Percentiles rank a stretch among this genome's conserved stretches.
Evolutionary conservation across 2,797 vertebrate species (phyloP).

Genomic region (Spondyliosoma cantharus): DNA sequence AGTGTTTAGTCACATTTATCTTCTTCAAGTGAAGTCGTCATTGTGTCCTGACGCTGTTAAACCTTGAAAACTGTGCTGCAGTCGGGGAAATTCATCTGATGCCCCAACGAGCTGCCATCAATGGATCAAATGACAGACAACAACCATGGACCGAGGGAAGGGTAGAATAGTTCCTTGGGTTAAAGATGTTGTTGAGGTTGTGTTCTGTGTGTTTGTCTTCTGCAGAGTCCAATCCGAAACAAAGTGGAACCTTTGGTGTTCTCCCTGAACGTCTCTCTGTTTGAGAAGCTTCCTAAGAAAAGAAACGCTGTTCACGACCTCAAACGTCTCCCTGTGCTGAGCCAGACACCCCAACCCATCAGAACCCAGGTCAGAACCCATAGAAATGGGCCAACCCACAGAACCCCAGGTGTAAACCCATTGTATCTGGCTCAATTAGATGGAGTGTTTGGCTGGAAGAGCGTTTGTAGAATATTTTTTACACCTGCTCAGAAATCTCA

Average conservation of each 20-base stretch:
- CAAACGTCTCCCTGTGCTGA: conserved; percentile 63
- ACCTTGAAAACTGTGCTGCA: not conserved
- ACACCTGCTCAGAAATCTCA: no score
- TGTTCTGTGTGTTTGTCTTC: conserved; percentile 30
- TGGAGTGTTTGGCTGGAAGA: no score
- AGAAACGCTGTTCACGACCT: conserved; percentile 38
- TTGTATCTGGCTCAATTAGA: no score
- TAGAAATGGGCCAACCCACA: not conserved
- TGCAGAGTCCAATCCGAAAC: conserved; percentile 56
- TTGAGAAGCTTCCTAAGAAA: conserved; percentile 44
- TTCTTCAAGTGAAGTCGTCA: not conserved
- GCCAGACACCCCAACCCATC: conserved; percentile 36
- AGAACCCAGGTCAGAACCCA: conserved; percentile 62
- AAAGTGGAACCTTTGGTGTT: conserved; percentile 74
- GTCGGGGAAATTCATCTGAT: not conserved
- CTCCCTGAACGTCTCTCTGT: conserved; percentile 60
- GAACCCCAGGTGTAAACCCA: not conserved
- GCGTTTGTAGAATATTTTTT: no score
- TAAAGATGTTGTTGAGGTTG: not conserved
- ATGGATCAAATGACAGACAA: not conserved
- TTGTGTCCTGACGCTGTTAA: no score
- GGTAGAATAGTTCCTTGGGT: not conserved
- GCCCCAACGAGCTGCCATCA: not conserved
- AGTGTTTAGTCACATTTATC: not conserved
- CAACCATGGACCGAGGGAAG: not conserved